Evolutionary conservation across 2,888 invertebrate genomes (phyloP).

Genomic region (Rhagonycha fulva): DNA sequence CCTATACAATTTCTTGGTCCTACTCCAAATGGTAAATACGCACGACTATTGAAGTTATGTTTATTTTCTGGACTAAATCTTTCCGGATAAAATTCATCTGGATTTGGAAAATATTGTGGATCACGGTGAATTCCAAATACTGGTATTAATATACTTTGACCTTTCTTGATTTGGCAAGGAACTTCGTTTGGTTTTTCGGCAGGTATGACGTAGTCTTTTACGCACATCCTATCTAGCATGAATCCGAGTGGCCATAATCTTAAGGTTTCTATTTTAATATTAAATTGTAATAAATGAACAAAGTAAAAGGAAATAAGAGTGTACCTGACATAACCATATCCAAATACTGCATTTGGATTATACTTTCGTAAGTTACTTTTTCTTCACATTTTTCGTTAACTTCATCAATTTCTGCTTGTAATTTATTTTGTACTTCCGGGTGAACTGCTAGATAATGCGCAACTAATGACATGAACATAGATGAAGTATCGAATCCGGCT

Average conservation of each 20-base stretch:
- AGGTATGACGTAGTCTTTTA: constrained; percentile 26
- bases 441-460: constrained; percentile 63
- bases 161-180: constrained; percentile 16
- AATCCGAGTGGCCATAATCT: no score
- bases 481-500: constrained; percentile 58
- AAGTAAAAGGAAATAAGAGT: no score
- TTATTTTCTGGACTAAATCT: no score
- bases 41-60: no score
- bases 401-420: constrained; percentile 61
- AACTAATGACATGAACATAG: constrained; percentile 57
- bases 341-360: constrained; percentile 60
- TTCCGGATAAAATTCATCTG: constrained; percentile 30
- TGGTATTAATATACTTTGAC: constrained; percentile 2
- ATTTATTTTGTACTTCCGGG: constrained; percentile 61
- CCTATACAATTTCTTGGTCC: no score
- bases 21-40: no score
- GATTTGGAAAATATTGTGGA: constrained; percentile 26
- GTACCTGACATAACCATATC: constrained; percentile 62
- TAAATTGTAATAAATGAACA: neutral
- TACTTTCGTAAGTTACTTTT: constrained; percentile 55
- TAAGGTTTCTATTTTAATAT: constrained; percentile 25
- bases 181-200: constrained; percentile 5
- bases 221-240: constrained; percentile 32
- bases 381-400: constrained; percentile 32
- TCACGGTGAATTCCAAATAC: constrained; percentile 27